Base-by-base conservation (phyloP, 1,140 invertebrate species). In the Rhyzopertha dominica region DNA sequence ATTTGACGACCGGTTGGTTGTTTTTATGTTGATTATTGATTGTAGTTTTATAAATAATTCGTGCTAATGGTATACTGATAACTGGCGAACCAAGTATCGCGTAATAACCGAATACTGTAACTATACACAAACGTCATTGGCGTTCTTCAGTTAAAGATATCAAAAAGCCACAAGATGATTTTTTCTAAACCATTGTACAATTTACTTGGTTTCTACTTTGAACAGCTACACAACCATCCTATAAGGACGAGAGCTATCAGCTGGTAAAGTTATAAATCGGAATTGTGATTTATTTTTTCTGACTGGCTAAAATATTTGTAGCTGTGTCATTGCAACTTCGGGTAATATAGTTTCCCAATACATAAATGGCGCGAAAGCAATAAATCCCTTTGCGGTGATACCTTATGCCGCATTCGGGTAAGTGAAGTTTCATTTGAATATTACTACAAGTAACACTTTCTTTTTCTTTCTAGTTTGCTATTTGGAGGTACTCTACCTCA, bases 401-500 rank as follows among this genome's bases (percentile, higher is more conserved):
- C 78, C 81, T 3, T 84, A 80, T 65, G 79, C 72, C 37, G 51
- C 81, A 17, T 83, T 80, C 71, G 82, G 81, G 79, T 81, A 71
- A 70, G 57, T 49, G 32, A 28, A 14, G 37, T 34, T 41, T 23
- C n/a, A n/a, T n/a, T n/a, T n/a, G n/a, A n/a, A n/a, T n/a, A n/a
- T n/a, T n/a, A n/a, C n/a, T n/a, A n/a, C n/a, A n/a, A n/a, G n/a
- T n/a, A n/a, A n/a, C n/a, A n/a, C n/a, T 35, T 34, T 16, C 42
- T 35, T 18, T 40, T 4, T 52, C 53, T 18, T 34, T 70, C 13
- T 58, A 81, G 80, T 10, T 66, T 84, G 16, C 50, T 82, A 10
- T 84, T 84, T 61, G 82, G 82, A n/a, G 82, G 82, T 3, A 71
- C 77, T n/a, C 63, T 83, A 1, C 81, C 82, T 5, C 82, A 84